Conservation (phyloP, 1,140 invertebrate genomes). For the Drosophila pandora region DNA sequence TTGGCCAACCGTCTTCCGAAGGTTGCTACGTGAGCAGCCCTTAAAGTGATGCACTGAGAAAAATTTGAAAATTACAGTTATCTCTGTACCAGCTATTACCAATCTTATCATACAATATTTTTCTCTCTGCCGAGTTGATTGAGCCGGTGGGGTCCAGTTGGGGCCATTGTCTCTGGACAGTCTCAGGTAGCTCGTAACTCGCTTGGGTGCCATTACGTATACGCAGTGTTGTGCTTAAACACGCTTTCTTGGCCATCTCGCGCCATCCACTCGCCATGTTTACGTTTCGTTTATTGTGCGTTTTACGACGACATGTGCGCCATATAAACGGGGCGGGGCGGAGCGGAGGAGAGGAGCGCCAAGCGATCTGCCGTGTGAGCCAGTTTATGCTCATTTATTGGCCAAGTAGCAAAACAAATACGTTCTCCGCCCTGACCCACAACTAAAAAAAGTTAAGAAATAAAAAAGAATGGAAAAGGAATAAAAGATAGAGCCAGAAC, state of each 20-base stretch:
- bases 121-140: conserved; percentile 4
- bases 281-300: conserved; percentile 75
- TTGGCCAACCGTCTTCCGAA: conserved; percentile 3
- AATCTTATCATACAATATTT: not conserved
- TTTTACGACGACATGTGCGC: conserved; percentile 74
- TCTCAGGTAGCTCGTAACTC: conserved; percentile 48
- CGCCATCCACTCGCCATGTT: conserved; percentile 36
- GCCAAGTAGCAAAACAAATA: conserved; percentile 48
- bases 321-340: conserved; percentile 53
- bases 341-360: not conserved
- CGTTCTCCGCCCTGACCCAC: not conserved
- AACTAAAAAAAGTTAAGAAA: conserved; percentile 14
- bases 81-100: not conserved
- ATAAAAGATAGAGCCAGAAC: conserved; percentile 4
- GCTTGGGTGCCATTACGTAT: conserved; percentile 67
- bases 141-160: conserved; percentile 13
- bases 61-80: not conserved
- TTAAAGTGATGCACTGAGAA: not conserved
- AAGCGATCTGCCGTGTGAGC: conserved; percentile 23
- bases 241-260: conserved; percentile 12
- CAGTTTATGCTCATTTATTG: conserved; percentile 61
- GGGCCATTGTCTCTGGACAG: conserved; percentile 39
- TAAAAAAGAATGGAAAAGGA: conserved; percentile 3
- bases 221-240: conserved; percentile 59
- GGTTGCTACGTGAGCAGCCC: conserved; percentile 21